Evolutionary conservation across 23 tunicate genomes (phyloP), one percentile per base, ranked within the genome.

Genomic region (Trididemnum clinides): DNA sequence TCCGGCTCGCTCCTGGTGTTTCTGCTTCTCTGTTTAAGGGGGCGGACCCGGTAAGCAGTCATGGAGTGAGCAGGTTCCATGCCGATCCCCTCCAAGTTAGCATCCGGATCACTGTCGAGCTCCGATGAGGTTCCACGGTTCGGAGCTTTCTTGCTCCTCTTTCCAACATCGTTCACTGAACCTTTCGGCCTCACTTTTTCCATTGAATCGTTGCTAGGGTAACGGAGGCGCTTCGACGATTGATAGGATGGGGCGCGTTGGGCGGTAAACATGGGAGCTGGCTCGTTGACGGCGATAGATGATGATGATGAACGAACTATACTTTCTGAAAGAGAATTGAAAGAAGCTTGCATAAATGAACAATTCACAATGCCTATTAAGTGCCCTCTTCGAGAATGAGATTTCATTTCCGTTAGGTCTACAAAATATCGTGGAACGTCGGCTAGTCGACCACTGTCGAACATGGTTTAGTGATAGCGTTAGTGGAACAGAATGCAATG

Each of bases 1-100:
- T 87, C 85, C n/a, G 91, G 78, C 50, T 87, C 84, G 72, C 91
- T 87, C 58, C 82, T 54, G 0, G 91, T 72, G 49, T 71, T 83
- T 23, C 84, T 51, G 5, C 72, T 25, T 34, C 70, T 80, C 37
- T 74, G 76, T 37, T 66, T 78, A 1, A 69, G 10, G 1, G 91
- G 91, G 34, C 64, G 70, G 20, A 85, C 81, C 31, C 85, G 80
- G 81, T 69, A 80, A 72, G 73, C 64, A 33, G 59, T 72, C 33
- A 72, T 76, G 23, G 91, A 87, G 58, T 59, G 85, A 36, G 19
- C 31, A 7, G 21, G 66, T 3, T 78, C 83, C 18, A 66, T 78
- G 2, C 66, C 25, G 25, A 6, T 57, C 26, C 57, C 31, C 10
- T 37, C 31, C 10, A 29, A 36, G 69, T 62, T 22, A 5, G 20